Conservation (phyloP, 2,113 vertebrate genomes). For the Agapornis roseicollis region DNA sequence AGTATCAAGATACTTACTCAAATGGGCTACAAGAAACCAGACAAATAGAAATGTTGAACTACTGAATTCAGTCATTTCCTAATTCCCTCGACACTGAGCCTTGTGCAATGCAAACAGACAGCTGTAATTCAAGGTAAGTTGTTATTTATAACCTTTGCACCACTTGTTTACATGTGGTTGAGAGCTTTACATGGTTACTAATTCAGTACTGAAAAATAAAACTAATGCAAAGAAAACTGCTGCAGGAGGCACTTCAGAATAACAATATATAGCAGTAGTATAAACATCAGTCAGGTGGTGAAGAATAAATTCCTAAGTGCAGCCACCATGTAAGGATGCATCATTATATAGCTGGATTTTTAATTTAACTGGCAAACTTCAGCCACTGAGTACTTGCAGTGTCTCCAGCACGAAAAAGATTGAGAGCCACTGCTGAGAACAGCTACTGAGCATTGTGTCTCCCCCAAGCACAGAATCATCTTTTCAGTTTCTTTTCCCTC, state of each 20-base stretch:
- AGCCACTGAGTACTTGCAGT: neutral
- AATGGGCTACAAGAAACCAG: neutral
- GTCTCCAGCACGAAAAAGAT: neutral
- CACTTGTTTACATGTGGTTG: conserved; percentile 36
- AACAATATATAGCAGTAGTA: neutral
- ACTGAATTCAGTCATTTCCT: neutral
- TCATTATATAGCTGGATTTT: neutral
- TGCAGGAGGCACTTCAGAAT: neutral
- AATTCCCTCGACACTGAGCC: neutral
- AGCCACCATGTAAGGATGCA: neutral
- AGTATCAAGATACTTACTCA: neutral
- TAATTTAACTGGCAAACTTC: neutral
- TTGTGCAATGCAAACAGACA: neutral
- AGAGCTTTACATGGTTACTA: conserved; percentile 43
- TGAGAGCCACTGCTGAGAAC: neutral
- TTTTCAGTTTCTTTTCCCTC: neutral
- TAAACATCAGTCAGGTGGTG: neutral
- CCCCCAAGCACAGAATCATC: neutral
- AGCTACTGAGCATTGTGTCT: neutral
- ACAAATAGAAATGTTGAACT: neutral
- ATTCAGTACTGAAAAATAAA: conserved; percentile 44
- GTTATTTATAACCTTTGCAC: neutral
- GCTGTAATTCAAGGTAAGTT: neutral
- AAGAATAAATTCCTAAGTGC: neutral
- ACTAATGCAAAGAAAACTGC: conserved; percentile 28